Conservation (phyloP, 2,888 invertebrate genomes). For the Caenorhabditis sulstoni region DNA sequence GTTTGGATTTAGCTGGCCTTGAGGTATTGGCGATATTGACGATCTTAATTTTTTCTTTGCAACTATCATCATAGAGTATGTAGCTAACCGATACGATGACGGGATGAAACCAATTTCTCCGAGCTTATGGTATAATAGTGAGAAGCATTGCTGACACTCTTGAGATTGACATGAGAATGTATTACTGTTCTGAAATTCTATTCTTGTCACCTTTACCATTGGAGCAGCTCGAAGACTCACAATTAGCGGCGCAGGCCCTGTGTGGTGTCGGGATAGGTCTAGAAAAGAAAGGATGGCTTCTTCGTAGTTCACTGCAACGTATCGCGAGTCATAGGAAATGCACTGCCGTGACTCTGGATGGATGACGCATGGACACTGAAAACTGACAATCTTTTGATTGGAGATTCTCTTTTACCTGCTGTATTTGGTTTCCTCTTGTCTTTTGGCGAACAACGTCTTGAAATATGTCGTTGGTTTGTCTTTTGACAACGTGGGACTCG, state of each 20-base stretch:
- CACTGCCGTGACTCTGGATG: constrained; percentile 74
- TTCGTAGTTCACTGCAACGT: constrained; percentile 71
- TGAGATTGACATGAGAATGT: constrained; percentile 69
- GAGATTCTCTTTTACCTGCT: constrained; percentile 68
- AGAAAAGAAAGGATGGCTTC: constrained; percentile 79
- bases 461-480: constrained; percentile 40
- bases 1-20: constrained; percentile 30
- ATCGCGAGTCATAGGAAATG: constrained; percentile 77
- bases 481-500: constrained; percentile 25
- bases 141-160: constrained; percentile 76
- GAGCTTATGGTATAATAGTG: constrained; percentile 70
- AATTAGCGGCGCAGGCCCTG: constrained; percentile 56
- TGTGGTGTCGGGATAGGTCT: constrained; percentile 67
- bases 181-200: constrained; percentile 66
- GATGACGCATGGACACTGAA: constrained; percentile 78
- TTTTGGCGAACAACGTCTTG: constrained; percentile 71
- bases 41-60: constrained; percentile 21
- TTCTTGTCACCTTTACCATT: not conserved
- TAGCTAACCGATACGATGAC: constrained; percentile 42
- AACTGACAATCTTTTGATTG: not conserved
- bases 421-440: constrained; percentile 70
- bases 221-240: too few relatives aligned
- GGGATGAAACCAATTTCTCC: constrained; percentile 70
- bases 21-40: constrained; percentile 39
- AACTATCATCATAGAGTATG: not conserved